Evolutionary conservation across 1,140 invertebrate species (phyloP).

Genomic region (Cyclina sinensis): DNA sequence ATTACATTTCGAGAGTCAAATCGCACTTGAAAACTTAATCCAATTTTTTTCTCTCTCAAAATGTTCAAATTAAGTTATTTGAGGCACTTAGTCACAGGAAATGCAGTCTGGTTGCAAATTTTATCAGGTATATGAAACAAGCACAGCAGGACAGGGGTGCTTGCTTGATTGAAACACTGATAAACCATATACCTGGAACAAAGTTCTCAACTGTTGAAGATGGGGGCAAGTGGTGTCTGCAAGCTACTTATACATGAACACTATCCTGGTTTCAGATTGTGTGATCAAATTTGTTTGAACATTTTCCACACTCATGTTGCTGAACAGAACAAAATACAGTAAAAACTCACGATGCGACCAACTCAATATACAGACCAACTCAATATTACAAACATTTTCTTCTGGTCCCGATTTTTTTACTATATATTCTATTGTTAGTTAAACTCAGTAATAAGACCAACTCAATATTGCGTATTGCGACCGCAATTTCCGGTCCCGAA

Average conservation of each 20-base stretch:
- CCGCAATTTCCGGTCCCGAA: too few relatives aligned
- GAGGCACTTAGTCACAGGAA: slow-evolving; percentile 25
- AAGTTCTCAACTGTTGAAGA: background rate
- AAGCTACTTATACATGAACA: background rate
- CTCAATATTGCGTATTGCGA: too few relatives aligned
- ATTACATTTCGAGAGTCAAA: too few relatives aligned
- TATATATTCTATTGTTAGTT: too few relatives aligned
- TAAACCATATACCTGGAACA: slow-evolving; percentile 32
- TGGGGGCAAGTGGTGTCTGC: slow-evolving; percentile 12
- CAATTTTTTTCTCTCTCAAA: background rate
- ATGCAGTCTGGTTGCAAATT: slow-evolving; percentile 30
- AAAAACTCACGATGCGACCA: too few relatives aligned
- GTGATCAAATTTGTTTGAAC: slow-evolving; percentile 31
- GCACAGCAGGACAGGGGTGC: slow-evolving; percentile 22
- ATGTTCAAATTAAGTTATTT: background rate
- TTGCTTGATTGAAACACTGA: background rate
- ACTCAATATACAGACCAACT: too few relatives aligned
- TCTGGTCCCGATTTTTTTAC: too few relatives aligned
- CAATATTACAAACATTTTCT: too few relatives aligned
- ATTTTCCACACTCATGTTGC: slow-evolving; percentile 13
- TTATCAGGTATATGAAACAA: slow-evolving; percentile 47
- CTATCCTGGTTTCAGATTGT: slow-evolving; percentile 17
- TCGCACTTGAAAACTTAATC: too few relatives aligned
- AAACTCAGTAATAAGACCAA: too few relatives aligned
- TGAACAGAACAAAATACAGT: slow-evolving; percentile 35